Conservation (phyloP, 1,140 invertebrate genomes). For the Halictus rubicundus region DNA sequence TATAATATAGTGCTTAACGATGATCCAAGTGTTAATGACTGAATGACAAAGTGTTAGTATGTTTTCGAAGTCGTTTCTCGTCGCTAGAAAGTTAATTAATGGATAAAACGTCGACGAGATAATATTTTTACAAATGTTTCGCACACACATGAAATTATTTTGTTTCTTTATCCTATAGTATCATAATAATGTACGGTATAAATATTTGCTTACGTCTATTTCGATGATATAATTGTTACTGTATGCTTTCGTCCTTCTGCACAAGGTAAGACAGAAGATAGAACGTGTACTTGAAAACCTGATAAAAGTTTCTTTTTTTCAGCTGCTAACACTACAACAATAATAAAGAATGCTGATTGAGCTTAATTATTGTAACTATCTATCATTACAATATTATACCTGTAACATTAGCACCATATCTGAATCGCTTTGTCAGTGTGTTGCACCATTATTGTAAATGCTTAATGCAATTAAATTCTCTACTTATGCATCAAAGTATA, state of each 20-base stretch:
- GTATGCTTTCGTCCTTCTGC: constrained; percentile 20
- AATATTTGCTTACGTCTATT: constrained; percentile 66
- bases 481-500: background rate
- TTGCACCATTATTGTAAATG: constrained; percentile 14
- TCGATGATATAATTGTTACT: constrained; percentile 58
- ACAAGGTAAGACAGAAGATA: constrained; percentile 15
- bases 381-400: constrained; percentile 54
- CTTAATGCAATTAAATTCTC: constrained; percentile 14
- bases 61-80: constrained; percentile 7
- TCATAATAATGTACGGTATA: constrained; percentile 54
- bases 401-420: constrained; percentile 69
- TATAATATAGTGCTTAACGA: constrained; percentile 20
- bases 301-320: constrained; percentile 34
- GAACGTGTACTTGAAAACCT: constrained; percentile 28
- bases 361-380: constrained; percentile 39
- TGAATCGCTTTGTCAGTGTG: constrained; percentile 47
- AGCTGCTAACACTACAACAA: constrained; percentile 34
- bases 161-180: constrained; percentile 47
- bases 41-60: constrained; percentile 29
- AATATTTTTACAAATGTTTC: constrained; percentile 61
- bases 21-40: constrained; percentile 39
- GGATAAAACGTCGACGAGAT: constrained; percentile 8
- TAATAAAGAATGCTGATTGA: constrained; percentile 51
- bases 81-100: constrained; percentile 34
- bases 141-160: constrained; percentile 50